Evolutionary conservation across 1,140 invertebrate species (phyloP).

Genomic region (Liolophura sinensis): DNA sequence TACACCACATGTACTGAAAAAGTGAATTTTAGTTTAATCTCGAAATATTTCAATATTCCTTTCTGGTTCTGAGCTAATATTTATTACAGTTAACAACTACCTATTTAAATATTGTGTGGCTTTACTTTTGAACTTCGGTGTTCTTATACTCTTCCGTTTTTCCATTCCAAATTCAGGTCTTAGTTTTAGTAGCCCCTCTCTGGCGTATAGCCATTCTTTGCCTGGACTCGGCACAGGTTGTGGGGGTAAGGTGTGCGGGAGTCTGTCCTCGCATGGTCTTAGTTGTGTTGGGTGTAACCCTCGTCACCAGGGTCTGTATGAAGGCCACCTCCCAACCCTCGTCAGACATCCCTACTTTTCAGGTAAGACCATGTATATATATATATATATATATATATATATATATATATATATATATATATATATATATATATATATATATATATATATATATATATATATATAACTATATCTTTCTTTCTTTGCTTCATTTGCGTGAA

Average conservation of each 20-base stretch:
- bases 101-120: neutral
- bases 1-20: too few species aligned
- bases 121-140: neutral
- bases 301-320: conserved; percentile 26
- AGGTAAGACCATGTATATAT: conserved; percentile 15
- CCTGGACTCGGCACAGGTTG: conserved; percentile 15
- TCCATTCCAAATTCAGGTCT: neutral
- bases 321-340: conserved; percentile 27
- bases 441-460: too few species aligned
- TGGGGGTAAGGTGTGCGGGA: conserved; percentile 23
- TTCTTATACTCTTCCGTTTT: neutral
- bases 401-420: too few species aligned
- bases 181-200: conserved; percentile 15
- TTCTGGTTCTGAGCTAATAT: too few species aligned
- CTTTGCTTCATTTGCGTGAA: too few species aligned
- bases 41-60: too few species aligned
- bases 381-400: too few species aligned
- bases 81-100: too few species aligned
- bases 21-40: too few species aligned
- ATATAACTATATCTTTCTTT: too few species aligned
- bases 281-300: conserved; percentile 24
- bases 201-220: conserved; percentile 1
- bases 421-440: too few species aligned
- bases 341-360: conserved; percentile 31
- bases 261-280: conserved; percentile 19